A percentile compares a stretch with the other conserved stretches of the same genome.
phyloP scores from a whole-genome alignment of 2,797 vertebrate species.

The Hirundo rustica region DNA sequence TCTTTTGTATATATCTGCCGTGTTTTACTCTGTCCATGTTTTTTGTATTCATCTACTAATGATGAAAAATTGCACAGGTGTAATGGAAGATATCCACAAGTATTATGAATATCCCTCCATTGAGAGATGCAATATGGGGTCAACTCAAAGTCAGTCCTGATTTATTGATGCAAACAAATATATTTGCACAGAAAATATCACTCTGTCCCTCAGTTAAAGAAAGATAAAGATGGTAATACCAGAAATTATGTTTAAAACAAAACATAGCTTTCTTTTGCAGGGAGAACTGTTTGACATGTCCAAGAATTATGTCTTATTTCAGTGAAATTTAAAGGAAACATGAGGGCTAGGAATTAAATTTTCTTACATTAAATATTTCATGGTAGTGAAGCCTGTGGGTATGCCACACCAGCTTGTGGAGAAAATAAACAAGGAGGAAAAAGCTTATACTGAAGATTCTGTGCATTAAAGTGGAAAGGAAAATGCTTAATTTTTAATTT shows the following conservation, averaged over 20 bases:
- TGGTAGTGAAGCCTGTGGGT: neutral
- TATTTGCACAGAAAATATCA: slow-evolving; percentile 68
- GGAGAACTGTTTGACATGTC: slow-evolving; percentile 17
- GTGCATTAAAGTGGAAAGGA: neutral
- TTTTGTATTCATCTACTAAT: slow-evolving; percentile 66
- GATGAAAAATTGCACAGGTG: slow-evolving; percentile 70
- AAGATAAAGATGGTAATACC: slow-evolving; percentile 67
- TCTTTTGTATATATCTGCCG: slow-evolving; percentile 67
- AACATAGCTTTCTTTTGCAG: slow-evolving; percentile 47
- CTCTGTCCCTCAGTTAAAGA: slow-evolving; percentile 47
- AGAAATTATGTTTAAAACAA: slow-evolving; percentile 64
- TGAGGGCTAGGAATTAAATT: neutral
- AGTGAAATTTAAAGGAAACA: neutral
- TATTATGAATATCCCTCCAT: slow-evolving; percentile 72
- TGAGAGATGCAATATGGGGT: slow-evolving; percentile 67
- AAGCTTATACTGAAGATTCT: neutral
- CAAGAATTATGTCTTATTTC: slow-evolving; percentile 22
- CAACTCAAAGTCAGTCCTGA: slow-evolving; percentile 76
- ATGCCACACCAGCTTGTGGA: neutral
- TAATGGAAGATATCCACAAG: slow-evolving; percentile 67
- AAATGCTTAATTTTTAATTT: neutral
- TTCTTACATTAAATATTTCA: neutral
- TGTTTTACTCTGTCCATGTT: slow-evolving; percentile 65
- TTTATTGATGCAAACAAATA: slow-evolving; percentile 70
- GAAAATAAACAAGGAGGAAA: neutral